Conservation (phyloP, 2,797 vertebrate species). For the Triplophysa yarkandensis region DNA sequence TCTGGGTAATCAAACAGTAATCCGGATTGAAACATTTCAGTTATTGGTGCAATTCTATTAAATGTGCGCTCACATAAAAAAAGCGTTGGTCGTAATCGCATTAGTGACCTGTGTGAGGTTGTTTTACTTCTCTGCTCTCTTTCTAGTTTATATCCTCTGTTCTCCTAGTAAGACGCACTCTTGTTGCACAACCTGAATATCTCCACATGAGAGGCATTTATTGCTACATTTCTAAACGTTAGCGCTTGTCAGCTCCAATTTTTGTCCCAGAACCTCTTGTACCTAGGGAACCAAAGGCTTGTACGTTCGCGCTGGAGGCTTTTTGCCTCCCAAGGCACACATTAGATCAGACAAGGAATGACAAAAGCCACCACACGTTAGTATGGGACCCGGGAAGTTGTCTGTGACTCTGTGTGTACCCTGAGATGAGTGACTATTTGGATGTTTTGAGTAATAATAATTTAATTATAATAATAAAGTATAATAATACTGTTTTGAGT, state of each 20-base stretch:
- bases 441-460: background rate
- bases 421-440: background rate
- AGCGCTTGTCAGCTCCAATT: slow-evolving; percentile 88
- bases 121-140: slow-evolving; percentile 45
- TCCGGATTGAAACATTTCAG: background rate
- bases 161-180: slow-evolving; percentile 54
- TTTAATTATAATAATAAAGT: too few species aligned
- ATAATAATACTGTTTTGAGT: too few species aligned
- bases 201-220: slow-evolving; percentile 76
- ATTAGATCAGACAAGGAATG: slow-evolving; percentile 53
- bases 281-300: slow-evolving; percentile 68
- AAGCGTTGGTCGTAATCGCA: slow-evolving; percentile 17
- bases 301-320: slow-evolving; percentile 62
- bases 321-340: slow-evolving; percentile 54
- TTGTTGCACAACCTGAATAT: slow-evolving; percentile 68
- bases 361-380: slow-evolving; percentile 53
- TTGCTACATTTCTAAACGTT: slow-evolving; percentile 84
- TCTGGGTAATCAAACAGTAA: background rate
- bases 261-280: slow-evolving; percentile 74
- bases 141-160: slow-evolving; percentile 48
- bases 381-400: slow-evolving; percentile 49
- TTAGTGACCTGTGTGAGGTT: slow-evolving; percentile 40
- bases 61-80: background rate
- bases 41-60: slow-evolving; percentile 3
- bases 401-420: slow-evolving; percentile 47